A percentile compares a stretch with the other conserved stretches of the same genome.
These are phyloP conservation scores for Synchiropus splendidus DNA, from an alignment of 2,113 vertebrate genomes.

Conservation along the genomic window DNA sequence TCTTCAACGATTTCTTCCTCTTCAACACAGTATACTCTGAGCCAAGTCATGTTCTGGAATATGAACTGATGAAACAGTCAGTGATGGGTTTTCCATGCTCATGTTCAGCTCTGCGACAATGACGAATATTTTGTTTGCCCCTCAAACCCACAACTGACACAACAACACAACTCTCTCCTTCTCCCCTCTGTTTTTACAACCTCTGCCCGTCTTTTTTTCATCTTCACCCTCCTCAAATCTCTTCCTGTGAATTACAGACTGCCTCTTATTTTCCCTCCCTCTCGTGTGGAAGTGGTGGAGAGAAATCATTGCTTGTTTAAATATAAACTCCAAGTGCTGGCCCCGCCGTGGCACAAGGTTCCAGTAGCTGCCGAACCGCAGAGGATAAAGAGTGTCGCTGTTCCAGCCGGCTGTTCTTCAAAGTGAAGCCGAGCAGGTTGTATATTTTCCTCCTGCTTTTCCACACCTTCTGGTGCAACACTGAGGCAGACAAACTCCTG, in stretches of 20 bases:
- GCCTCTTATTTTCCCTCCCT: slow-evolving; percentile 34
- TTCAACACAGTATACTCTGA: no score
- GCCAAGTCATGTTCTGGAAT: no score
- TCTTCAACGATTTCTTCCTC: no score
- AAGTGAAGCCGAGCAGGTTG: slow-evolving; percentile 32
- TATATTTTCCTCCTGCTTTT: slow-evolving; percentile 25
- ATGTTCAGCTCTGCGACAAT: slow-evolving; percentile 17
- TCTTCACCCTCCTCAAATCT: slow-evolving; percentile 38
- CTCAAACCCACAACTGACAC: slow-evolving; percentile 21
- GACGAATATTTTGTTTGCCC: slow-evolving; percentile 38
- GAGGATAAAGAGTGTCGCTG: slow-evolving; percentile 62
- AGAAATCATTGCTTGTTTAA: slow-evolving; percentile 67
- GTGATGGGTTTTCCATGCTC: no score
- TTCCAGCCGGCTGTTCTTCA: slow-evolving; percentile 44
- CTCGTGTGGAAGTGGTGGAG: slow-evolving; percentile 53
- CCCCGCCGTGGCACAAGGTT: slow-evolving; percentile 44
- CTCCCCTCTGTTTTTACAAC: slow-evolving; percentile 59
- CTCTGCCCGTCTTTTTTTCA: slow-evolving; percentile 36
- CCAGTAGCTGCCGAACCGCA: slow-evolving; percentile 57
- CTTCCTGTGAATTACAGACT: slow-evolving; percentile 59
- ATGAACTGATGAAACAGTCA: no score
- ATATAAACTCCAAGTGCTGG: slow-evolving; percentile 57
- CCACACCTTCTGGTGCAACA: slow-evolving; percentile 24
- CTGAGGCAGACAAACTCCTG: slow-evolving; percentile 24
- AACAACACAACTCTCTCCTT: slow-evolving; percentile 37